phyloP scores from a whole-genome alignment of 2,888 invertebrate species.

The Leptinotarsa juncta region DNA sequence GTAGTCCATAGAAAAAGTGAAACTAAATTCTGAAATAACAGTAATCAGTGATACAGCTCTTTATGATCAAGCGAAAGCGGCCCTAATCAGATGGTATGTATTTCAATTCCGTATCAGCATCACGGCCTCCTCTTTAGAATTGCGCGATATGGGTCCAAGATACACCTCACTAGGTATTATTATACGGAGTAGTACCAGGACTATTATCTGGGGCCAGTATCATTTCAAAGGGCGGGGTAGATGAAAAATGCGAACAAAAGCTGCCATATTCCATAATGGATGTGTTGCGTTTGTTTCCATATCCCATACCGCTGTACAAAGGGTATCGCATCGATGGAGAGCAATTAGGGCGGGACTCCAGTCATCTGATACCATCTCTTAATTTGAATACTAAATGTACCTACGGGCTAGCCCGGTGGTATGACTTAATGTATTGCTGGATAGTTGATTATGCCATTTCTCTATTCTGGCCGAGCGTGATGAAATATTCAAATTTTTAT shows the following conservation, averaged over 20 bases:
- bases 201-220: conserved; percentile 59
- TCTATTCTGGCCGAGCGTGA: conserved; percentile 33
- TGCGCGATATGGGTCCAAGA: conserved; percentile 25
- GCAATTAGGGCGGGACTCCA: conserved; percentile 64
- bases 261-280: conserved; percentile 63
- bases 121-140: conserved; percentile 18
- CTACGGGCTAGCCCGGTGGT: conserved; percentile 49
- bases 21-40: background rate
- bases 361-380: conserved; percentile 63
- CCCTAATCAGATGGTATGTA: conserved; percentile 19
- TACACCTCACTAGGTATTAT: conserved; percentile 22
- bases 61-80: background rate
- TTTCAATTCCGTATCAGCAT: conserved; percentile 15
- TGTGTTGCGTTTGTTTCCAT: conserved; percentile 64
- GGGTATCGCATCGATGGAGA: conserved; percentile 63
- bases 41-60: background rate
- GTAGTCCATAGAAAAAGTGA: background rate
- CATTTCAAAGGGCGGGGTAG: conserved; percentile 59
- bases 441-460: conserved; percentile 42
- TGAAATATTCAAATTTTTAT: conserved; percentile 35
- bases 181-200: conserved; percentile 37
- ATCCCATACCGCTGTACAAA: conserved; percentile 60
- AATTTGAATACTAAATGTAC: conserved; percentile 62
- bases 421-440: conserved; percentile 48
- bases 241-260: conserved; percentile 61